A percentile compares a stretch with the other conserved stretches of the same genome.
Conservation (phyloP, 2,113 vertebrate species). For the human region GRCh38 chr9:29826001-29826500, state of each 20-base stretch:
- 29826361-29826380: conserved; percentile 94
- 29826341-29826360: conserved; percentile 95
- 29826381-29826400: conserved; percentile 99
- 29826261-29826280: conserved; percentile 94
- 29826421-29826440: conserved; percentile 95
- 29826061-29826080: conserved; percentile 94
- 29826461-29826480: conserved; percentile 77
- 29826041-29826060: conserved; percentile 97
- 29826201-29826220: conserved; percentile 96
- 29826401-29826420: conserved; percentile 97
- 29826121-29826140: conserved; percentile 98
- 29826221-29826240: conserved; percentile 96
- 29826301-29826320: conserved; percentile 95
- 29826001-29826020: conserved; percentile 96
- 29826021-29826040: conserved; percentile 98
- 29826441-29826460: conserved; percentile 89
- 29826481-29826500: conserved; percentile 84
- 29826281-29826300: conserved; percentile 94
- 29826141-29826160: conserved; percentile 97
- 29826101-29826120: conserved; percentile 97
- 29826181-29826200: conserved; percentile 95
- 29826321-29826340: conserved; percentile 97
- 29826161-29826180: conserved; percentile 97
- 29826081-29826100: conserved; percentile 97
- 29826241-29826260: conserved; percentile 97